A percentile compares a stretch with the other conserved stretches of the same genome.
Evolutionary conservation across 2,113 vertebrate genomes (phyloP).

Genomic region (Bambusicola thoracicus): DNA sequence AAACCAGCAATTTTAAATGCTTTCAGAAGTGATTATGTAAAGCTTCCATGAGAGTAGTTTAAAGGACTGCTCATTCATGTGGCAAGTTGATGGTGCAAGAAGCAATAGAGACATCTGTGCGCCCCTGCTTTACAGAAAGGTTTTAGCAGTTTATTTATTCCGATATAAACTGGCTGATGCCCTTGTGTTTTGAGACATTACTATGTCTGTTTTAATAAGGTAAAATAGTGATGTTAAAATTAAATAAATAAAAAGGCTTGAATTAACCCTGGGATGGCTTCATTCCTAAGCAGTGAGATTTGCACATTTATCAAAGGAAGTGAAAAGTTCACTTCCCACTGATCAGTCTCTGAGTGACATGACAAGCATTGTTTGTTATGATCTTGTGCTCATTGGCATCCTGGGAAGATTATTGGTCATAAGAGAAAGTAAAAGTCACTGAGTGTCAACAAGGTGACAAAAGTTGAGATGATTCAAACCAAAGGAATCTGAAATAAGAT

Average conservation of each 20-base stretch:
- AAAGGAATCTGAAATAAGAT: neutral
- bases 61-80: neutral
- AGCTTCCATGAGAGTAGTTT: neutral
- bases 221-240: neutral
- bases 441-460: neutral
- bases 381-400: neutral
- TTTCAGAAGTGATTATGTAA: neutral
- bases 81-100: neutral
- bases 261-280: neutral
- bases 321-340: neutral
- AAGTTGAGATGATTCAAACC: neutral
- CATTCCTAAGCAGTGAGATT: neutral
- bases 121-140: neutral
- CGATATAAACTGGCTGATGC: fast-evolving
- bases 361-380: neutral
- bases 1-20: neutral
- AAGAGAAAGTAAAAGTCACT: neutral
- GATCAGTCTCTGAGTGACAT: neutral
- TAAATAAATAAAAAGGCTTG: neutral
- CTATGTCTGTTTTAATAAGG: neutral
- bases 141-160: neutral
- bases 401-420: neutral
- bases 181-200: neutral
- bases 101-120: neutral
- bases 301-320: neutral